Base-by-base conservation (phyloP, 2,113 vertebrate species). In the Oncorhynchus kisutch region DNA sequence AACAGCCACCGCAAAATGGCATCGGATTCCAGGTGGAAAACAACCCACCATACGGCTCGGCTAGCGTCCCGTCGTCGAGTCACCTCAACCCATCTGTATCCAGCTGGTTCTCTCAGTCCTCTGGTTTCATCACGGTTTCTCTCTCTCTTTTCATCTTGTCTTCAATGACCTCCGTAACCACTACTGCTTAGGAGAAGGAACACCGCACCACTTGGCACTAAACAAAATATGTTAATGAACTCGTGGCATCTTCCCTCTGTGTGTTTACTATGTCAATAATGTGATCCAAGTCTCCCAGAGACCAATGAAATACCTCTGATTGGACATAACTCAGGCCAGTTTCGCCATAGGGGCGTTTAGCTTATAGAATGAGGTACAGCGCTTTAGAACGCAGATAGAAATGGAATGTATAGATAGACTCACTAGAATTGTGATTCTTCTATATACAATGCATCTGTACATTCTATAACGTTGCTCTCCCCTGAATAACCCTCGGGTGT, bases 281-380 rank as follows among this genome's bases (percentile, higher is more conserved):
- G 88, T 88, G 87, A 87, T 83, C 78, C 82, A 70, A 9, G 69
- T 87, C 82, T 84, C 81, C 65, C n/a, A 86, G 85, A 83, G 85
- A 86, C 71, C 1, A 72, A 72, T 39, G 54, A 85, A 88, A 90
- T 90, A 90, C 90, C 89, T 92, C 77, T 24, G 81, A 80, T 79
- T 86, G 84, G 84, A 85, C 73, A 18, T 60, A 71, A 69, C n/a
- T 80, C 59, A 75, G 79, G 82, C 84, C 83, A 82, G 86, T 81
- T 76, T 54, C 71, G 87, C 84, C n/a, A 51, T 74, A 34, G 80
- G 81, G 77, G 54, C 2, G 60, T 68, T 72, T 2, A 22, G 6
- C 18, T n/a, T 22, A 22, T 22, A 22, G 18, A 45, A 45, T 3
- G 13, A 14, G 4, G 49, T 54, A 2, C 49, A 54, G 49, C 49